phyloP scores from a whole-genome alignment of 2,113 vertebrate genomes.

The Pygoscelis adeliae region DNA sequence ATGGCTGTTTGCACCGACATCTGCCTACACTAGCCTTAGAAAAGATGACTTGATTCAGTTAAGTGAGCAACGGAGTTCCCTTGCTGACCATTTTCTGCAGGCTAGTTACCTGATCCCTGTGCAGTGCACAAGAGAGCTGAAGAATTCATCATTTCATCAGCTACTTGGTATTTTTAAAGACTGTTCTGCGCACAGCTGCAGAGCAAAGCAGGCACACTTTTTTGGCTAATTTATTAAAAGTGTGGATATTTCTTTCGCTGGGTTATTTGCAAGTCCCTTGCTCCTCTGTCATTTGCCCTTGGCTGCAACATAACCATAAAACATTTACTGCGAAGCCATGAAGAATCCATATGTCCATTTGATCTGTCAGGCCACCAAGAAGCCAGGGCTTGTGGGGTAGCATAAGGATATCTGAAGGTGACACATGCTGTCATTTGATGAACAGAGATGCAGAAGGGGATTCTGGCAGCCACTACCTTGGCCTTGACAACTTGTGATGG shows the following conservation, averaged over 20 bases:
- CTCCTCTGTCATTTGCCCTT: conserved; percentile 68
- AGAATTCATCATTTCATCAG: not conserved
- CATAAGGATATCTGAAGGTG: conserved; percentile 92
- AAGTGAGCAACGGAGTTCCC: not conserved
- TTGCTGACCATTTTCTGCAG: not conserved
- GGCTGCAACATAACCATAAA: conserved; percentile 72
- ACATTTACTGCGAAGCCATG: conserved; percentile 78
- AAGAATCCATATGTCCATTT: conserved; percentile 82
- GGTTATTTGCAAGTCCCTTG: conserved; percentile 57
- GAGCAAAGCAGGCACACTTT: not conserved
- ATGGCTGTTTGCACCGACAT: not conserved
- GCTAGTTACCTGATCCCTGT: not conserved
- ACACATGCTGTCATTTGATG: conserved; percentile 81
- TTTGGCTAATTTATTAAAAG: not conserved
- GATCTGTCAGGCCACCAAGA: conserved; percentile 81
- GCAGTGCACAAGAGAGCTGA: not conserved
- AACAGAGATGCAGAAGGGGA: conserved; percentile 82
- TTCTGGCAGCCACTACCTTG: conserved; percentile 81
- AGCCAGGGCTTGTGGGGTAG: conserved; percentile 76
- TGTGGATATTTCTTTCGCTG: conserved; percentile 16
- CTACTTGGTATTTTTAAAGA: not conserved
- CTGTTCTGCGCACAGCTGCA: not conserved
- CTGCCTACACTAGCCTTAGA: not conserved
- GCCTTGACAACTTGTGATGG: conserved; percentile 90
- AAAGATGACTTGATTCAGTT: not conserved